Evolutionary conservation across 2,888 invertebrate genomes (phyloP), one percentile per base, ranked within the genome.

Genomic region (Pristionchus fissidentatus): DNA sequence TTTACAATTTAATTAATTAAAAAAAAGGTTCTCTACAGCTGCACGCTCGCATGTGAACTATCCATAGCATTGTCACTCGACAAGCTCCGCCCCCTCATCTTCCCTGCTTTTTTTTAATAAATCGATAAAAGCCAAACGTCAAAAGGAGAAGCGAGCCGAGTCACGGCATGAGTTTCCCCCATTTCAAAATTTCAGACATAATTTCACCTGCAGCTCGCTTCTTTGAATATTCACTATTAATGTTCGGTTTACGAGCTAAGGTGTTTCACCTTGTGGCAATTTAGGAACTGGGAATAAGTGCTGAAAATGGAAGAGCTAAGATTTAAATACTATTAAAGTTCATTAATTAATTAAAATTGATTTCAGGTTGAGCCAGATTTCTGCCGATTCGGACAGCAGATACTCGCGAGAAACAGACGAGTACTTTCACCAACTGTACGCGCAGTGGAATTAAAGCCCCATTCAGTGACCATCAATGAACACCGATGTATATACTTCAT

Each of bases 61-160:
- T 70, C 70, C 3, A 70, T 70, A 8, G 70, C 41, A 26, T 70
- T 38, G 70, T 70, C 70, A 8, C 43, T 70, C n/a, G 70, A 70
- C 26, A 70, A 70, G 41, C 22, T 70, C 41, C 38, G 43, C 26
- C 70, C 70, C 13, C n/a, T 70, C 0, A 70, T 70, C n/a, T 38
- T 70, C n/a, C 70, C 70, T 7, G 43, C n/a, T 3, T 38, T 15
- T 38, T 35, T 66, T 29, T 35, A 3, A 1, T 29, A 19, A 19
- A 3, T 62, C 19, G 55, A 57, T n/a, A 57, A 5, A 57, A 2
- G 19, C n/a, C 55, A 19, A 57, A n/a, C 55, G 7, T 43, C 26
- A 70, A 41, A 15, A 70, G n/a, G 26, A 22, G 70, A 70, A n/a
- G 1, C 8, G 5, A 15, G n/a, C 70, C 41, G 41, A 26, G 70